Evolutionary conservation across 2,797 vertebrate genomes (phyloP).

Genomic region (Arctocebus calabarensis): DNA sequence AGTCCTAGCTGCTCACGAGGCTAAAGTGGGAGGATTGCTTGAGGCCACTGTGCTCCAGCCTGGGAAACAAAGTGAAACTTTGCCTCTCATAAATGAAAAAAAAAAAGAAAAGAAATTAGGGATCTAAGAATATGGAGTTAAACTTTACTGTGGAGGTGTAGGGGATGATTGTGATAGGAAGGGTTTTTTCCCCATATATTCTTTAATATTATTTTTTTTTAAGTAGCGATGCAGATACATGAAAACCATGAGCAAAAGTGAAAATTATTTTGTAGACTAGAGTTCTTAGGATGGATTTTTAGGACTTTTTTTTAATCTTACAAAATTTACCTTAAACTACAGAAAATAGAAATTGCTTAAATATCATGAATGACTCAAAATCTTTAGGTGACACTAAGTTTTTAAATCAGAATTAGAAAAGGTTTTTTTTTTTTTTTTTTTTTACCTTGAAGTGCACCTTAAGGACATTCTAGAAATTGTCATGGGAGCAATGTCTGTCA

Average conservation of each 20-base stretch:
- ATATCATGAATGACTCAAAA: conserved; percentile 23
- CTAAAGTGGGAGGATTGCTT: neutral
- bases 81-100: neutral
- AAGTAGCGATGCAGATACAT: neutral
- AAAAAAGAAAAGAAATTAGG: neutral
- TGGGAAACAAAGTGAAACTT: neutral
- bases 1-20: neutral
- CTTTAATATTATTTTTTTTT: neutral
- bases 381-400: neutral
- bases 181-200: neutral
- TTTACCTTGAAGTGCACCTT: conserved; percentile 3
- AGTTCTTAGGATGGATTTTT: neutral
- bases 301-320: neutral
- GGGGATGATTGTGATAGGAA: neutral
- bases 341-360: neutral
- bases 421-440: neutral
- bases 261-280: neutral
- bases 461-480: conserved; percentile 16
- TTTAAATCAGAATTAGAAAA: conserved; percentile 14
- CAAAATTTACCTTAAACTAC: neutral
- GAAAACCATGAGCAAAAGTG: neutral
- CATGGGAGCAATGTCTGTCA: conserved; percentile 22
- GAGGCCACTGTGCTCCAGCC: neutral
- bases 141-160: neutral
- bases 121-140: neutral